These are phyloP conservation scores for Lasiurus cinereus DNA, from an alignment of 2,113 vertebrate species.

Conservation along the genomic window DNA sequence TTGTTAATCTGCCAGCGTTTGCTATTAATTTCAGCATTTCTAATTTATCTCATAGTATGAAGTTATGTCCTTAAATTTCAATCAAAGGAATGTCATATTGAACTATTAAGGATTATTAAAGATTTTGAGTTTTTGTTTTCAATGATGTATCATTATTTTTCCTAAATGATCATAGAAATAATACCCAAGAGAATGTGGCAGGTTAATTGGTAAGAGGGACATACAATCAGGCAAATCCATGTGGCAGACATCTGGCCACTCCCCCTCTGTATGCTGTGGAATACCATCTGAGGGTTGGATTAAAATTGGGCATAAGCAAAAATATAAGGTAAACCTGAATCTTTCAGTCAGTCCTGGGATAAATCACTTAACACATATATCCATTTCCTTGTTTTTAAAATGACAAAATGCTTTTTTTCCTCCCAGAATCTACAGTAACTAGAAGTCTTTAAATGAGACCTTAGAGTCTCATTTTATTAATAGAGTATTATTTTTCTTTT, in stretches of 20 bases:
- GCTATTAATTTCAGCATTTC: neutral
- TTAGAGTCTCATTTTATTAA: conserved; percentile 68
- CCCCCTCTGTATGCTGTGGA: neutral
- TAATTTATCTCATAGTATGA: neutral
- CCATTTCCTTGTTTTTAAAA: conserved; percentile 57
- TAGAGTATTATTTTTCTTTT: conserved; percentile 73
- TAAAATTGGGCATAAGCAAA: neutral
- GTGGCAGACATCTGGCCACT: neutral
- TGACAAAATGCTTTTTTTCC: conserved; percentile 30
- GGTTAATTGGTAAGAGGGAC: neutral
- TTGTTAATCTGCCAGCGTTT: neutral
- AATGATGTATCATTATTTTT: neutral
- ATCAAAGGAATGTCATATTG: neutral
- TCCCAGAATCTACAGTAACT: conserved; percentile 10
- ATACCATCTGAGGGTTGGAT: neutral
- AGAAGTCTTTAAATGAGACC: conserved; percentile 54
- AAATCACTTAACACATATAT: conserved; percentile 60
- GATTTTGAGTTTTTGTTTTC: conserved; percentile 5
- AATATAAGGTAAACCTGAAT: neutral
- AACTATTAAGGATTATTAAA: neutral
- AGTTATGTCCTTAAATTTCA: conserved; percentile 15
- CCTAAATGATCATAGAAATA: neutral
- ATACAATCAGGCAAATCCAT: neutral
- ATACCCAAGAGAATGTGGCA: neutral
- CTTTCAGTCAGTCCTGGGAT: conserved; percentile 6